phyloP scores from a whole-genome alignment of 2,113 vertebrate species.

The Athene noctua region DNA sequence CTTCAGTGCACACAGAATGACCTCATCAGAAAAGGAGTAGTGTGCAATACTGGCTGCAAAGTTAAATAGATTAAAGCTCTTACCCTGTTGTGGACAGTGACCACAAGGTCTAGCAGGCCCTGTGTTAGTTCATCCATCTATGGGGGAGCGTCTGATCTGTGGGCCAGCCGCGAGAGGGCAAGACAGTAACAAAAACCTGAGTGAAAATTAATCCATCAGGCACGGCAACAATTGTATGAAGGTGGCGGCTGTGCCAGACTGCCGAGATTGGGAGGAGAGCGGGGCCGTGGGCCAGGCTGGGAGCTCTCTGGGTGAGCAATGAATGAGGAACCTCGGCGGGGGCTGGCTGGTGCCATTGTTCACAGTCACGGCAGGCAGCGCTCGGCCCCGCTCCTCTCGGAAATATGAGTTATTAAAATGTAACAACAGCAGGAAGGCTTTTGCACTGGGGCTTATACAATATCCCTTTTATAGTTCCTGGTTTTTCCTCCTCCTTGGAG shows the following conservation, averaged over 20 bases:
- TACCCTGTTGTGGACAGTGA: rapidly evolving
- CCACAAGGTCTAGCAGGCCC: rapidly evolving
- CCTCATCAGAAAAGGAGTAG: background rate
- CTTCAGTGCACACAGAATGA: background rate
- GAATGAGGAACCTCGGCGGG: background rate
- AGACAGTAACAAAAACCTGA: background rate
- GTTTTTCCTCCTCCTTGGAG: background rate
- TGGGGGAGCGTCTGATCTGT: background rate
- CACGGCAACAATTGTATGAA: background rate
- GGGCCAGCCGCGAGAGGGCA: background rate
- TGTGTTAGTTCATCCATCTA: rapidly evolving
- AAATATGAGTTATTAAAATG: background rate
- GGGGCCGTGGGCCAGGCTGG: background rate
- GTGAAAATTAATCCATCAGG: background rate
- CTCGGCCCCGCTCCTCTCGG: background rate
- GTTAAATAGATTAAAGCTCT: background rate
- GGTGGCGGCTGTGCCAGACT: background rate
- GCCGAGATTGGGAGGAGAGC: background rate
- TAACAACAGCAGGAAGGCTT: slow-evolving; percentile 24
- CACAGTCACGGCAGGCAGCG: background rate
- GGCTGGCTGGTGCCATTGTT: background rate
- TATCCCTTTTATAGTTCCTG: background rate
- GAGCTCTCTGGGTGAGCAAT: background rate
- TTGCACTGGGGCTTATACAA: background rate
- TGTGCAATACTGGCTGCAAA: background rate